A percentile compares a stretch with the other conserved stretches of the same genome.
Conservation (phyloP, 1,140 invertebrate genomes). For the Nymphalis io region DNA sequence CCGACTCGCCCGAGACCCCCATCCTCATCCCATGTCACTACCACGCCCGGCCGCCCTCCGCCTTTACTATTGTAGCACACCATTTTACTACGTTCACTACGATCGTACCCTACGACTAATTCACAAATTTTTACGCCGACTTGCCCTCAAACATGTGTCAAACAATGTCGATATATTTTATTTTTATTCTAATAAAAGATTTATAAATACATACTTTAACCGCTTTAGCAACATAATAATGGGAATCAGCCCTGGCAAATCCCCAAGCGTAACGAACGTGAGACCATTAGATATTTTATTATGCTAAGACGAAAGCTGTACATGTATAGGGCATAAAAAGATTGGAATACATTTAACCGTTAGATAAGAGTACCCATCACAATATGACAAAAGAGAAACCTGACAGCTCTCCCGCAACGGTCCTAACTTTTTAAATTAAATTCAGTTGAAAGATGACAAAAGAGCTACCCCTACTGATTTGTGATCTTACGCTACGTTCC, state of each 20-base stretch:
- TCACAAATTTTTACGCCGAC: conserved; percentile 15
- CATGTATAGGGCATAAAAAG: conserved; percentile 18
- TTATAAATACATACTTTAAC: neutral
- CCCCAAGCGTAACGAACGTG: conserved; percentile 31
- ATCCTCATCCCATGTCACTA: conserved; percentile 4
- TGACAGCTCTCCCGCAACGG: conserved; percentile 35
- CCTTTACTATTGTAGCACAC: neutral
- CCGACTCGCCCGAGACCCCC: conserved; percentile 5
- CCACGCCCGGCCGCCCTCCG: conserved; percentile 11
- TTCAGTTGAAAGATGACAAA: conserved; percentile 43
- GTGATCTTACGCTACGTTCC: conserved; percentile 36
- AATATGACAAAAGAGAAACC: conserved; percentile 30
- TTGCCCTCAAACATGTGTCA: neutral
- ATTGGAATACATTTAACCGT: conserved; percentile 33
- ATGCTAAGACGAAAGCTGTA: conserved; percentile 17
- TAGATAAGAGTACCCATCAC: conserved; percentile 32
- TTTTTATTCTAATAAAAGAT: neutral
- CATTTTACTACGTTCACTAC: conserved; percentile 29
- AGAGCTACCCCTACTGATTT: conserved; percentile 37
- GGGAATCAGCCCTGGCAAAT: neutral
- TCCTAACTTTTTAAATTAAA: conserved; percentile 39
- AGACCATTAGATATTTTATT: conserved; percentile 32
- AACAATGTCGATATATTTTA: neutral
- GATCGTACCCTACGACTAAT: conserved; percentile 12
- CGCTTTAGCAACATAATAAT: neutral